A percentile compares a stretch with the other conserved stretches of the same genome.
phyloP scores from a whole-genome alignment of 2,113 vertebrate genomes.

The Cyprichromis sp. region DNA sequence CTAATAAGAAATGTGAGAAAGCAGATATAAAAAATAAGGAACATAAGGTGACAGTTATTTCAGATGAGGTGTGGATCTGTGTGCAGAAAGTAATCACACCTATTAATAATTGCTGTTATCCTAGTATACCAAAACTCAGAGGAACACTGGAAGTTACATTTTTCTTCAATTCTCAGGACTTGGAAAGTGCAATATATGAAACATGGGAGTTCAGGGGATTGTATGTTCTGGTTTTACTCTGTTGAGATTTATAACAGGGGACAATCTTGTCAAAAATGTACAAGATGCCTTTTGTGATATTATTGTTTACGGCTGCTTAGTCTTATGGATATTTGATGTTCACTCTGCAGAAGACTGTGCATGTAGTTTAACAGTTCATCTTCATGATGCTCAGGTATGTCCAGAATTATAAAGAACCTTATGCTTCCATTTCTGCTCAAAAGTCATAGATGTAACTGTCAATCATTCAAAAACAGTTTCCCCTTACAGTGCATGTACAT shows the following conservation, averaged over 20 bases:
- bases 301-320: neutral
- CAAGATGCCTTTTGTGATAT: neutral
- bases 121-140: neutral
- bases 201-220: neutral
- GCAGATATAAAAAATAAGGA: neutral
- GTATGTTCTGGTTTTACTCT: neutral
- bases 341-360: neutral
- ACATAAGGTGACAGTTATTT: neutral
- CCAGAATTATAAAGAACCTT: neutral
- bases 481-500: neutral
- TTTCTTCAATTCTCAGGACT: neutral
- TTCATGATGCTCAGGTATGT: neutral
- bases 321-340: neutral
- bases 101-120: neutral
- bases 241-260: neutral
- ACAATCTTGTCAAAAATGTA: neutral
- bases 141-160: neutral
- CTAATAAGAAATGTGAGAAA: neutral
- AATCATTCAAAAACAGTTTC: neutral
- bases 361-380: neutral
- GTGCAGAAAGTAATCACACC: neutral
- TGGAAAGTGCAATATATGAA: neutral
- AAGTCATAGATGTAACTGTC: neutral
- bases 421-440: neutral
- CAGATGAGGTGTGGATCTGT: neutral